Percentiles rank a stretch among this genome's conserved stretches.
These are phyloP conservation scores for Mormyrus lacerda DNA, from an alignment of 2,113 vertebrate species.

Conservation along the genomic window DNA sequence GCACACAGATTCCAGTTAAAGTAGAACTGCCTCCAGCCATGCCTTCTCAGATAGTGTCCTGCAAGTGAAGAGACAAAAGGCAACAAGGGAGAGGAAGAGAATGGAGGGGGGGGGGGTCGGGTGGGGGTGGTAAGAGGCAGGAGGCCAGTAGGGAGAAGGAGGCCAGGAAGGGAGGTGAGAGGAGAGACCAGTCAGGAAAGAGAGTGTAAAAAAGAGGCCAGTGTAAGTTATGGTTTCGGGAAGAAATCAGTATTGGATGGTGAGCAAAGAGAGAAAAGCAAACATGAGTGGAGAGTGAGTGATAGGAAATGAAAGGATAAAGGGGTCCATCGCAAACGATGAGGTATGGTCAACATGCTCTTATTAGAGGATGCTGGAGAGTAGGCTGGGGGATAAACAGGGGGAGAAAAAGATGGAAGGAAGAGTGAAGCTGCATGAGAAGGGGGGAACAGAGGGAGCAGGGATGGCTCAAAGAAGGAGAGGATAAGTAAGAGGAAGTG, in stretches of 20 bases:
- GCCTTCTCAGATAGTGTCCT: background rate
- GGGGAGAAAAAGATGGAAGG: slow-evolving; percentile 17
- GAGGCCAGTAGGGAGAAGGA: background rate
- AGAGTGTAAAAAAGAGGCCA: background rate
- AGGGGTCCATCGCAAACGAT: slow-evolving; percentile 11
- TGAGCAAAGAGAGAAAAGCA: background rate
- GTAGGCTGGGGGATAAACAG: slow-evolving; percentile 29
- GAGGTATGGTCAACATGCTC: slow-evolving; percentile 32
- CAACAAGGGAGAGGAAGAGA: background rate
- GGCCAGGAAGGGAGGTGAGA: background rate
- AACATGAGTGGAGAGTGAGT: background rate
- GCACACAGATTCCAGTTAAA: background rate
- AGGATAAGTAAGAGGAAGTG: background rate
- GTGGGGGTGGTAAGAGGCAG: background rate
- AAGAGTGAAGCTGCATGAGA: slow-evolving; percentile 42
- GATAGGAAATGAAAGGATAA: slow-evolving; percentile 1
- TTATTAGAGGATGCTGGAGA: slow-evolving; percentile 22
- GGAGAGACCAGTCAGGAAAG: background rate
- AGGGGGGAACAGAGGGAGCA: slow-evolving; percentile 7
- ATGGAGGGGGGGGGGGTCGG: background rate
- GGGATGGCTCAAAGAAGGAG: background rate
- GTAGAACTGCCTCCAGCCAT: background rate
- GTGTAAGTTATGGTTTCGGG: background rate
- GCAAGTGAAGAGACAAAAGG: background rate
- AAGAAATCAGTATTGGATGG: background rate